Conservation (phyloP, 2,888 invertebrate genomes). For the Kuschelorhynchus macadamiae region DNA sequence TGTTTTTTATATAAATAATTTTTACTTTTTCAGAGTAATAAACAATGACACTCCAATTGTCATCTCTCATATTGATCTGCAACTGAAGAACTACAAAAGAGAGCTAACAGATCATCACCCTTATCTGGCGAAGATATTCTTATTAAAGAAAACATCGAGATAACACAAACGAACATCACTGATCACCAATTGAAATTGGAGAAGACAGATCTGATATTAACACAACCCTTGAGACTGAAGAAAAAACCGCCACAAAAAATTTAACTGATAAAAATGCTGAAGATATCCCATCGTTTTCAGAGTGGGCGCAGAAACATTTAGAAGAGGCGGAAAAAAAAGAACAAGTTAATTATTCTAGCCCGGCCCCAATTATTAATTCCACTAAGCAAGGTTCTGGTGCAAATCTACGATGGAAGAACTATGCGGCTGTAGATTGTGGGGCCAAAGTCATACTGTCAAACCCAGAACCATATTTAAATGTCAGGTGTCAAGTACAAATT, state of each 20-base stretch:
- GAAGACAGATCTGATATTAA: constrained; percentile 37
- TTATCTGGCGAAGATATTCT: constrained; percentile 44
- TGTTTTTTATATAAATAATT: no score
- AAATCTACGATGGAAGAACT: constrained; percentile 82
- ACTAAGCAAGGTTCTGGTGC: constrained; percentile 61
- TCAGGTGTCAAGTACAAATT: no score
- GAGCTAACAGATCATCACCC: constrained; percentile 45
- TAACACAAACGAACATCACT: constrained; percentile 18
- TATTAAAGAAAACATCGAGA: constrained; percentile 10
- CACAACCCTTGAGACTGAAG: constrained; percentile 27
- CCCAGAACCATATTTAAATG: no score
- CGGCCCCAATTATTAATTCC: constrained; percentile 71
- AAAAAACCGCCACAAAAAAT: constrained; percentile 45
- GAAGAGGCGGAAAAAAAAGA: constrained; percentile 89
- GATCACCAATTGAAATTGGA: constrained; percentile 13
- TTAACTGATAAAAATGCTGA: constrained; percentile 67
- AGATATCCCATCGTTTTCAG: constrained; percentile 93
- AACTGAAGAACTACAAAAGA: constrained; percentile 56
- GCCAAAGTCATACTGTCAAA: constrained; percentile 95
- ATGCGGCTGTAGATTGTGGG: constrained; percentile 97
- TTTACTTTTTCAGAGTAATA: constrained; percentile 57
- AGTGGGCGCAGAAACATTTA: constrained; percentile 92
- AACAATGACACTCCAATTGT: constrained; percentile 58
- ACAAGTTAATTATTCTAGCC: constrained; percentile 77
- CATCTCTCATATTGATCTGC: constrained; percentile 56